Evolutionary conservation across 2,797 vertebrate species (phyloP).

Genomic region (Odontamblyopus lacepedii): DNA sequence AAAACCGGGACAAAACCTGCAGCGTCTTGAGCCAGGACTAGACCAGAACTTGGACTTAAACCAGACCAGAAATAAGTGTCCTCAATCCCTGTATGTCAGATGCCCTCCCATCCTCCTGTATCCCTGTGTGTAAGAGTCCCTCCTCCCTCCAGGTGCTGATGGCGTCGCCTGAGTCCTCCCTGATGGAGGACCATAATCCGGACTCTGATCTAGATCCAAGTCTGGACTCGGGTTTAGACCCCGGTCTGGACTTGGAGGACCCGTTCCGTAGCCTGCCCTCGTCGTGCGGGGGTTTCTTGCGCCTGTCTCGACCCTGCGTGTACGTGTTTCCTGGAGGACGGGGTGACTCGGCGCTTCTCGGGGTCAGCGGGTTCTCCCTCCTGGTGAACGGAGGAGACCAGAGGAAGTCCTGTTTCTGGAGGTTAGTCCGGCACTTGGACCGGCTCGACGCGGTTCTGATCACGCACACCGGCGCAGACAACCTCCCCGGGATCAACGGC

Average conservation of each 20-base stretch:
- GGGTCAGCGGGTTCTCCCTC: conserved; percentile 98
- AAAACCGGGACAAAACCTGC: not conserved
- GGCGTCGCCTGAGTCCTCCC: not conserved
- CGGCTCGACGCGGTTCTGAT: conserved; percentile 95
- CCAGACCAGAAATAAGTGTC: not conserved
- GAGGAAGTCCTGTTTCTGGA: conserved; percentile 97
- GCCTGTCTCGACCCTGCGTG: conserved; percentile 97
- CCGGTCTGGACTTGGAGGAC: not conserved
- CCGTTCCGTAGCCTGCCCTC: not conserved
- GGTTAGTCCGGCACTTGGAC: conserved; percentile 96
- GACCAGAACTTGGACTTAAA: not conserved
- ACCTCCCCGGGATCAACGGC: conserved; percentile 96
- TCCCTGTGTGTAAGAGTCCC: not conserved
- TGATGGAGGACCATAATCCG: not conserved
- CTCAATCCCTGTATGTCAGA: not conserved
- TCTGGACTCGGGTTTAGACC: not conserved
- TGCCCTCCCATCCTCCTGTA: too few species aligned
- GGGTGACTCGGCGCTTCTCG: conserved; percentile 97
- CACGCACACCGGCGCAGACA: conserved; percentile 97
- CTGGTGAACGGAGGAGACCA: conserved; percentile 96
- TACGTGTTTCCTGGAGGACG: conserved; percentile 98
- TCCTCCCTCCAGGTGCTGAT: not conserved
- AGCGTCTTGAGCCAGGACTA: not conserved
- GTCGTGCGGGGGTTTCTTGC: conserved; percentile 88
- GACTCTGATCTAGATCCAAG: not conserved